phyloP scores from a whole-genome alignment of 2,797 vertebrate genomes.

The Halcyon badia region DNA sequence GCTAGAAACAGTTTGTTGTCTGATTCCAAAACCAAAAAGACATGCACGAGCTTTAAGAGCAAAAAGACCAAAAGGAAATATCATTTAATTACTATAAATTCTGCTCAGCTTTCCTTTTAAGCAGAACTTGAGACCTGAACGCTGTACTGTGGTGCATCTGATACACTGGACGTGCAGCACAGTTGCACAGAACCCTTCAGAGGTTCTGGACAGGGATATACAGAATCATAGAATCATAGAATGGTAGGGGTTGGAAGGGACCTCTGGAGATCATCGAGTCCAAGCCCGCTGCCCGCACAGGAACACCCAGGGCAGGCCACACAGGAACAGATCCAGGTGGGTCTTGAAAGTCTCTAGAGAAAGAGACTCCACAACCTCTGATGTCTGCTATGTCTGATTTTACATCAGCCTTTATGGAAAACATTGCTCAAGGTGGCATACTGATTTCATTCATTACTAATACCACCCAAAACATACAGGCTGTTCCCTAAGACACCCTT shows the following conservation, averaged over 20 bases:
- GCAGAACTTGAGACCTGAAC: background rate
- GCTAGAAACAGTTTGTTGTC: background rate
- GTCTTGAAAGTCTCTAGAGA: no score
- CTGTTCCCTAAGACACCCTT: background rate
- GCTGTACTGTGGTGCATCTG: background rate
- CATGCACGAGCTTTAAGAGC: background rate
- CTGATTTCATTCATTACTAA: background rate
- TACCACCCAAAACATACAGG: background rate
- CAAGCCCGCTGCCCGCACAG: no score
- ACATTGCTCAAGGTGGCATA: background rate
- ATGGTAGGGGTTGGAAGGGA: no score
- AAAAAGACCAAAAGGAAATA: background rate
- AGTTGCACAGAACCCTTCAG: background rate
- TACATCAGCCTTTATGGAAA: background rate
- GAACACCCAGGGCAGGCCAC: no score
- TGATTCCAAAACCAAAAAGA: background rate
- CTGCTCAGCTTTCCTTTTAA: background rate
- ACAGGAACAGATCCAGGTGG: no score
- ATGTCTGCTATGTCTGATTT: background rate
- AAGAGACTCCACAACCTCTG: no score
- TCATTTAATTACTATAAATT: background rate
- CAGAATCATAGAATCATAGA: no score
- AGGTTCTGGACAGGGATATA: background rate
- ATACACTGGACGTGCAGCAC: background rate
- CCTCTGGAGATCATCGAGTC: no score